Conservation (phyloP, 1,140 invertebrate genomes). For the Ericerus pela region DNA sequence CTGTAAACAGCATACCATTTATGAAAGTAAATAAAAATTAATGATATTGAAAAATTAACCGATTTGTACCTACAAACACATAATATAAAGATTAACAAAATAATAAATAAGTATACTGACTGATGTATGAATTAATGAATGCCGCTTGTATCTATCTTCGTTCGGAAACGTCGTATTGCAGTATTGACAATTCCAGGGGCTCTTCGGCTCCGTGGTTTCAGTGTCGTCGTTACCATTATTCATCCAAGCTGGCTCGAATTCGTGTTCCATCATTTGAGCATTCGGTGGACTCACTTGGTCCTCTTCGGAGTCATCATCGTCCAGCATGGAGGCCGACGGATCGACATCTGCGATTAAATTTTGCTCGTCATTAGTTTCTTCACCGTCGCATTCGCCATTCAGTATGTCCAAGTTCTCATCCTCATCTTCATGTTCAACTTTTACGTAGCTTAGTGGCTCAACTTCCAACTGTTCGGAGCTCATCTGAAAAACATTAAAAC, state of each 20-base stretch:
- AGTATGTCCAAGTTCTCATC: not conserved
- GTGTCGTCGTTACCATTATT: slow-evolving; percentile 2
- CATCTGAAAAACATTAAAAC: not conserved
- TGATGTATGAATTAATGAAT: not conserved
- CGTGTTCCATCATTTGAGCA: not conserved
- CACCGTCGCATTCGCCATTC: not conserved
- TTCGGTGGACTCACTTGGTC: not conserved
- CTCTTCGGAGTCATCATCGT: slow-evolving; percentile 1
- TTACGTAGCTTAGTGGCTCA: not conserved
- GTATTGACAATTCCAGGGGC: not conserved
- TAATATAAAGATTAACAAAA: not conserved
- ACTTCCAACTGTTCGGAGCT: not conserved
- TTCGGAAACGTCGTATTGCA: not conserved
- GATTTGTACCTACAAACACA: not conserved
- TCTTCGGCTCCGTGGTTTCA: not conserved
- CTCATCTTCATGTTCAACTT: not conserved
- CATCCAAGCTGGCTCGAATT: slow-evolving; percentile 5
- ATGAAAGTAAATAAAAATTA: no score
- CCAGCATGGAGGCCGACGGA: not conserved
- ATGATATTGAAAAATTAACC: no score
- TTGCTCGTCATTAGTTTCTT: not conserved
- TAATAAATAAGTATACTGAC: not conserved
- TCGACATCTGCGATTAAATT: not conserved
- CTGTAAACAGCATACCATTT: slow-evolving; percentile 16
- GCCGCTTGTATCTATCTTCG: not conserved